Evolutionary conservation across 2,113 vertebrate species (phyloP).

Genomic region (Sander lucioperca): DNA sequence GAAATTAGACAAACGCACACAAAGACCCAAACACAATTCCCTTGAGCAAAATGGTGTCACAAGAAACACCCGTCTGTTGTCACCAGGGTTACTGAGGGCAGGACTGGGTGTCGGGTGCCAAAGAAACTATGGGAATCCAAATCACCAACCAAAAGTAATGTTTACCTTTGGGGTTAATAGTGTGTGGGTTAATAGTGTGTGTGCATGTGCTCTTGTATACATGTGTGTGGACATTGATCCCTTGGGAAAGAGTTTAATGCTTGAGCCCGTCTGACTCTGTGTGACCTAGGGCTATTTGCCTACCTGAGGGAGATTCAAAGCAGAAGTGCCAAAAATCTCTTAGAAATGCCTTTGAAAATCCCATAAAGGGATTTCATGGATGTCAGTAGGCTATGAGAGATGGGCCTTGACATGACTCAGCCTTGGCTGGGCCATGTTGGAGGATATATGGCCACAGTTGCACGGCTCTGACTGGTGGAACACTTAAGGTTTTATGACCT

Average conservation of each 20-base stretch:
- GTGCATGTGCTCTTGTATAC: constrained; percentile 36
- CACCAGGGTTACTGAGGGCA: constrained; percentile 53
- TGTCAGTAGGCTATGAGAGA: constrained; percentile 76
- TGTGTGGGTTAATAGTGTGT: constrained; percentile 69
- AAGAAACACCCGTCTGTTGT: constrained; percentile 54
- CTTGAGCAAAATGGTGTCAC: constrained; percentile 36
- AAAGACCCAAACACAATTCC: constrained; percentile 15
- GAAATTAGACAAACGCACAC: constrained; percentile 26
- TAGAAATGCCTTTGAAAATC: constrained; percentile 78
- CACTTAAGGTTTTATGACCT: constrained; percentile 88
- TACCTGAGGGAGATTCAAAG: constrained; percentile 64
- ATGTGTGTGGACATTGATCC: constrained; percentile 45
- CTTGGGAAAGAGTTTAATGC: constrained; percentile 51
- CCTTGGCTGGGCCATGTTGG: constrained; percentile 71
- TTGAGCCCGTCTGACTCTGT: constrained; percentile 29
- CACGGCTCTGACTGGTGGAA: constrained; percentile 87
- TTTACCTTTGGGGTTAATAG: constrained; percentile 75
- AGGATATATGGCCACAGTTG: constrained; percentile 85
- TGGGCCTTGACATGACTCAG: constrained; percentile 83
- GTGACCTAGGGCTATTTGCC: constrained; percentile 28
- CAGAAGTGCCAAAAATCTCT: constrained; percentile 73
- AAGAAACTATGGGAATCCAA: constrained; percentile 64
- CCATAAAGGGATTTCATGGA: constrained; percentile 85
- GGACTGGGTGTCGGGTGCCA: constrained; percentile 58
- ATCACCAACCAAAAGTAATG: constrained; percentile 39